phyloP scores from a whole-genome alignment of 2,888 invertebrate genomes.

The Operophtera brumata region DNA sequence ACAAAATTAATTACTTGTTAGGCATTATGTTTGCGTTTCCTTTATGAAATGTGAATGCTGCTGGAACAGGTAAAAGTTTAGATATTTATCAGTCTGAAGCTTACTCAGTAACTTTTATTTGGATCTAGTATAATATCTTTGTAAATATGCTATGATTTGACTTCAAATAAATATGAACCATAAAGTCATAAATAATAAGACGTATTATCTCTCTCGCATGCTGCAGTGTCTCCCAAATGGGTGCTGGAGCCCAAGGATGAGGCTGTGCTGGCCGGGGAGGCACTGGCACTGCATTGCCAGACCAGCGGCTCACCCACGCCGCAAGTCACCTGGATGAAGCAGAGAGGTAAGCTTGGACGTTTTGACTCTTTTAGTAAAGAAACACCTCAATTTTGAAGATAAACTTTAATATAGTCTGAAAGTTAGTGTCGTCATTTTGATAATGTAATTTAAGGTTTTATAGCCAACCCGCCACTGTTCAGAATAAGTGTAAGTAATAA shows the following conservation, averaged over 20 bases:
- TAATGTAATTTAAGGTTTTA: background rate
- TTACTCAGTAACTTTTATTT: no score
- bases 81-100: background rate
- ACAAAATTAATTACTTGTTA: no score
- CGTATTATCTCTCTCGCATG: conserved; percentile 43
- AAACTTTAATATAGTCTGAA: no score
- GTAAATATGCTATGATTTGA: no score
- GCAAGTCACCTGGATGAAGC: conserved; percentile 86
- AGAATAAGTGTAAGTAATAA: background rate
- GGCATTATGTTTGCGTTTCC: no score
- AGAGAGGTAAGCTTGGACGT: conserved; percentile 79
- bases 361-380: no score
- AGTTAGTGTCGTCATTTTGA: no score
- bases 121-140: no score
- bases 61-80: conserved; percentile 14
- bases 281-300: conserved; percentile 85
- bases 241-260: conserved; percentile 86
- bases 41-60: conserved; percentile 12
- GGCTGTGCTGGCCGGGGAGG: conserved; percentile 85
- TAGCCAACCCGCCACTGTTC: background rate
- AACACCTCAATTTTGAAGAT: no score
- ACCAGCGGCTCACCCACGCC: conserved; percentile 89
- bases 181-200: no score
- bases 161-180: no score
- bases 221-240: conserved; percentile 89